Conservation (phyloP, 2,888 invertebrate genomes). For the Halictus quadricinctus region DNA sequence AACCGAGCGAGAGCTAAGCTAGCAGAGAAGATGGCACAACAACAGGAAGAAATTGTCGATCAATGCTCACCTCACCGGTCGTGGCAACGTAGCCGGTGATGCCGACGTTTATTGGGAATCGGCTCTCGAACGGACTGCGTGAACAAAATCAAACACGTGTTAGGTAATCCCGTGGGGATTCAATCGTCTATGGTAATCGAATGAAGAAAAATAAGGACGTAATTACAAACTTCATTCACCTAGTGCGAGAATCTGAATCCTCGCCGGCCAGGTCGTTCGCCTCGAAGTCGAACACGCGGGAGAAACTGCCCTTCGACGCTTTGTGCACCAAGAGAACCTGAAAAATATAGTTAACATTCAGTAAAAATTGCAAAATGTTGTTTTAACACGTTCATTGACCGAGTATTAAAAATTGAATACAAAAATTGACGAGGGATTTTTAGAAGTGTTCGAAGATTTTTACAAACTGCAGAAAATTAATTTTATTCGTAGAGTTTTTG, state of each 20-base stretch:
- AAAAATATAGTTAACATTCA: background rate
- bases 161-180: slow-evolving; percentile 38
- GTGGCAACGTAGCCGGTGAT: slow-evolving; percentile 97
- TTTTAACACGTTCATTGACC: background rate
- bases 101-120: slow-evolving; percentile 97
- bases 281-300: slow-evolving; percentile 96
- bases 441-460: background rate
- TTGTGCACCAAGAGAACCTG: slow-evolving; percentile 95
- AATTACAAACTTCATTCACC: slow-evolving; percentile 82
- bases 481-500: background rate
- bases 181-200: slow-evolving; percentile 42
- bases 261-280: slow-evolving; percentile 93
- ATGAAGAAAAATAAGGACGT: slow-evolving; percentile 44
- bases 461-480: background rate
- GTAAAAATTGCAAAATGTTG: background rate
- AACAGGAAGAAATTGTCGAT: slow-evolving; percentile 48
- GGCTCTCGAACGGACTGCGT: slow-evolving; percentile 92
- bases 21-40: background rate
- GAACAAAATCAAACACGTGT: slow-evolving; percentile 45
- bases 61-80: slow-evolving; percentile 92
- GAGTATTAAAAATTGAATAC: background rate
- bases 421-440: background rate
- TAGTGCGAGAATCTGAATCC: slow-evolving; percentile 91
- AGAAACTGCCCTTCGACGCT: slow-evolving; percentile 95
- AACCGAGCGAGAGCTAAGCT: background rate